Evolutionary conservation across 2,797 vertebrate genomes (phyloP).

Genomic region (Mormyrops attenuatus): DNA sequence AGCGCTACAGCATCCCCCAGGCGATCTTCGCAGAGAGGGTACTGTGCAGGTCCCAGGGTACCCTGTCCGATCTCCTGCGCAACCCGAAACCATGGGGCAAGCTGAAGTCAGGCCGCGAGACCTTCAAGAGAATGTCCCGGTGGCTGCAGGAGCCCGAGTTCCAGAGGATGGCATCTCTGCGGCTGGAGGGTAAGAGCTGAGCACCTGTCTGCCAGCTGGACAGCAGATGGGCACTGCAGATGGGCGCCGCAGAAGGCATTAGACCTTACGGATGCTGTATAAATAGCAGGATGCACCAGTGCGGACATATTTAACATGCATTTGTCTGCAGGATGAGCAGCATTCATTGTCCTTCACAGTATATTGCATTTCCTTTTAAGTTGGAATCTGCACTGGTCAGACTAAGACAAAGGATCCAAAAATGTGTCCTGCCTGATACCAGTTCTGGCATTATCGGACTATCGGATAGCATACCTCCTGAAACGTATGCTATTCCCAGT

Average conservation of each 20-base stretch:
- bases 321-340: background rate
- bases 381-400: background rate
- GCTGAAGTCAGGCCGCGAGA: constrained; percentile 79
- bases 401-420: background rate
- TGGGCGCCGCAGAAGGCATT: background rate
- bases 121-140: constrained; percentile 78
- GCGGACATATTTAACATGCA: background rate
- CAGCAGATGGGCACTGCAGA: background rate
- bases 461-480: too few relatives aligned
- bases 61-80: constrained; percentile 76
- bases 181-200: constrained; percentile 73
- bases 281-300: background rate
- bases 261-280: background rate
- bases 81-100: constrained; percentile 82
- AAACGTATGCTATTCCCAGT: background rate
- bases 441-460: background rate
- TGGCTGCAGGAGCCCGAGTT: constrained; percentile 81
- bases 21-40: constrained; percentile 78
- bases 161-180: constrained; percentile 76
- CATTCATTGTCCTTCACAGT: background rate
- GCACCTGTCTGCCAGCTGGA: background rate
- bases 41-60: constrained; percentile 76
- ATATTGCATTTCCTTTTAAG: background rate
- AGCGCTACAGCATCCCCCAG: constrained; percentile 80
- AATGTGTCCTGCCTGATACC: background rate